These are phyloP conservation scores for Alviniconcha strummeri DNA, from an alignment of 2,888 invertebrate genomes.

Conservation along the genomic window DNA sequence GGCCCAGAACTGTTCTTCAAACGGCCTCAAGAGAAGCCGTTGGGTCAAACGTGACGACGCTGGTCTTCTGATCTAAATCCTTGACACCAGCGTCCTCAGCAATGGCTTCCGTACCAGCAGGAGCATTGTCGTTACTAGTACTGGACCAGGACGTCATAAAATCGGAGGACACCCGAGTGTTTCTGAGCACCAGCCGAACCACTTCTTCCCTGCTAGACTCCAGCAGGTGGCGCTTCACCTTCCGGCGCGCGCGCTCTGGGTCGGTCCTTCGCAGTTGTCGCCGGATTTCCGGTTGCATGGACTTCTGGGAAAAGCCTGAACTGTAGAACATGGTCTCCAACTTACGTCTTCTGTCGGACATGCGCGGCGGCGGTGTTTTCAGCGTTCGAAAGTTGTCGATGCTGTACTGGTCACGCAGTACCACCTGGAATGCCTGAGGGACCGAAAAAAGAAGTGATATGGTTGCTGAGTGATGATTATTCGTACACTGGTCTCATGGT, in stretches of 20 bases:
- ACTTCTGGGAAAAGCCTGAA: slow-evolving; percentile 31
- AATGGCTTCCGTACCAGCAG: no score
- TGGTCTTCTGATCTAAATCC: no score
- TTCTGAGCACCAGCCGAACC: slow-evolving; percentile 25
- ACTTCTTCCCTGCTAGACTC: slow-evolving; percentile 29
- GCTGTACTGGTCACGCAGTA: slow-evolving; percentile 29
- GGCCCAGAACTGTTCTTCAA: no score
- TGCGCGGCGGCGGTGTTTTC: slow-evolving; percentile 27
- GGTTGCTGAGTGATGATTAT: not conserved
- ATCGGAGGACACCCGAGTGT: slow-evolving; percentile 1
- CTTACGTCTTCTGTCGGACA: slow-evolving; percentile 34
- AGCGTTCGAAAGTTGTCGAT: slow-evolving; percentile 30
- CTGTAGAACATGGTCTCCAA: slow-evolving; percentile 35
- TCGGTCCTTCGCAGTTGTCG: slow-evolving; percentile 29
- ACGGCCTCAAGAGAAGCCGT: no score
- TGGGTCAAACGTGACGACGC: no score
- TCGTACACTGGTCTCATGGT: no score
- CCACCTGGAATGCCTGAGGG: slow-evolving; percentile 25
- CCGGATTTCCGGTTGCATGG: slow-evolving; percentile 31
- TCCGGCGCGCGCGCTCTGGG: not conserved
- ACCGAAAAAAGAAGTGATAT: not conserved
- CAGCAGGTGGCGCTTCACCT: slow-evolving; percentile 20
- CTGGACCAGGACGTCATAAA: slow-evolving; percentile 6
- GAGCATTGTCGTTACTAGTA: no score
- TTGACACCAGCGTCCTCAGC: no score